Percentiles rank a stretch among this genome's conserved stretches.
Evolutionary conservation across 2,113 vertebrate genomes (phyloP).

Genomic region (Rhea pennata): DNA sequence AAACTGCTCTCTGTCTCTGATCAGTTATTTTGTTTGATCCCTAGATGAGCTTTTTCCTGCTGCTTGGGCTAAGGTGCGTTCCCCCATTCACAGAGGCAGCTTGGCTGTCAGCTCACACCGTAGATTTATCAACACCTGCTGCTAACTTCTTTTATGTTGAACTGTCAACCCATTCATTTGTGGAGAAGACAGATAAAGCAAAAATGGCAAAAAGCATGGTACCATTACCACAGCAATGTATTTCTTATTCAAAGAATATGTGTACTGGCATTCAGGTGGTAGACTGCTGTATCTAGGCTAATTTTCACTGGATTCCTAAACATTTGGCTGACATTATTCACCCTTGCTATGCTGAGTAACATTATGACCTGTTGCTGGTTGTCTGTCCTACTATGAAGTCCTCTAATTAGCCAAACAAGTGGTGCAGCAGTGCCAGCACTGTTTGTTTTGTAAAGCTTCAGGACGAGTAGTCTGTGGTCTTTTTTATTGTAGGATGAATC

Average conservation of each 20-base stretch:
- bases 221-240: neutral
- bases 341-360: neutral
- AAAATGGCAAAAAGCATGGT: neutral
- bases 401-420: neutral
- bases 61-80: constrained; percentile 2
- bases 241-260: constrained; percentile 3
- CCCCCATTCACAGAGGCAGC: neutral
- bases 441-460: neutral
- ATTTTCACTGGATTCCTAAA: constrained; percentile 28
- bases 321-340: neutral
- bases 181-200: constrained; percentile 10
- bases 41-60: neutral
- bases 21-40: neutral
- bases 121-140: constrained; percentile 27
- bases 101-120: neutral
- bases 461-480: neutral
- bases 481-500: neutral
- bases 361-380: neutral
- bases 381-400: neutral
- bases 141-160: constrained; percentile 4
- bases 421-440: neutral
- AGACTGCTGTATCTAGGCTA: neutral
- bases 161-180: neutral
- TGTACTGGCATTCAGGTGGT: neutral
- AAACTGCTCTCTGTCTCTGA: neutral